These are phyloP conservation scores for Spermophilus dauricus DNA, from an alignment of 2,113 vertebrate genomes.

Conservation along the genomic window DNA sequence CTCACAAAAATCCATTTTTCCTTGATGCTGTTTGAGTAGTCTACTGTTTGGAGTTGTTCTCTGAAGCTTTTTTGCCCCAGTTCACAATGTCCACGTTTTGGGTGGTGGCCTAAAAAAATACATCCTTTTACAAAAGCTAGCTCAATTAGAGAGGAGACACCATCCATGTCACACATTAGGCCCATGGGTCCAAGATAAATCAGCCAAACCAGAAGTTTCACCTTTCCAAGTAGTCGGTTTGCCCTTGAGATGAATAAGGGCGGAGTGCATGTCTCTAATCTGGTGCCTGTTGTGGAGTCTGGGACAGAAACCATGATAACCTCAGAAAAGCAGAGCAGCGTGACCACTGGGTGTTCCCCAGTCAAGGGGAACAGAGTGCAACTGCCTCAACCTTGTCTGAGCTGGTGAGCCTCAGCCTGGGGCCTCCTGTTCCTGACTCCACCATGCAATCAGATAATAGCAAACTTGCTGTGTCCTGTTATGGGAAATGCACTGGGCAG, in stretches of 20 bases:
- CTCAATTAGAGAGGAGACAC: background rate
- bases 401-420: background rate
- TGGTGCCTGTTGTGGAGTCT: background rate
- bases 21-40: background rate
- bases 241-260: background rate
- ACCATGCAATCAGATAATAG: rapidly evolving
- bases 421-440: background rate
- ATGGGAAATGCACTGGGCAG: background rate
- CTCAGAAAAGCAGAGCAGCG: background rate
- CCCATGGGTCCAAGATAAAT: background rate
- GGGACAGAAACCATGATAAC: background rate
- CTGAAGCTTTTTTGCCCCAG: constrained; percentile 8
- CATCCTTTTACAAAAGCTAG: background rate
- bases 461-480: background rate
- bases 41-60: constrained; percentile 20
- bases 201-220: background rate
- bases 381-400: background rate
- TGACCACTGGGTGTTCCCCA: background rate
- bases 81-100: background rate
- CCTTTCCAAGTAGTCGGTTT: background rate
- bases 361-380: background rate
- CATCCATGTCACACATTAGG: background rate
- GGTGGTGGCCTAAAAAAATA: constrained; percentile 10
- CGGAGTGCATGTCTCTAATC: background rate
- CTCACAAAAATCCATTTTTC: constrained; percentile 43